Conservation (phyloP, 2,113 vertebrate species). For the Plecturocebus donacophilus region DNA sequence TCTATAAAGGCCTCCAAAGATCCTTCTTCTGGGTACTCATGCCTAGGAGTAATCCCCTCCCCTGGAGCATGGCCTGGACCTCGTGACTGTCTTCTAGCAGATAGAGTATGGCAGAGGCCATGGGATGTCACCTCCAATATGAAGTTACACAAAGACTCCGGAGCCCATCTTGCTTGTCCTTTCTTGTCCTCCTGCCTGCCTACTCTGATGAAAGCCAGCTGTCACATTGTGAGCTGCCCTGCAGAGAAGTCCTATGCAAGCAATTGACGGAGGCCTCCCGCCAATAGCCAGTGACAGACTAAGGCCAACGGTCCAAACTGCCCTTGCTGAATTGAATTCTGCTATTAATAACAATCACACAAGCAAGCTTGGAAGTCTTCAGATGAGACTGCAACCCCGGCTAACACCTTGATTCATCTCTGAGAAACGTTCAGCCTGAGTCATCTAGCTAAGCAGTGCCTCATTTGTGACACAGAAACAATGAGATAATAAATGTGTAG, state of each 20-base stretch:
- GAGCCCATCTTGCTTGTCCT: not conserved
- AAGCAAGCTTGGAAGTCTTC: not conserved
- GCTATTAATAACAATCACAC: not conserved
- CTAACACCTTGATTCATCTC: not conserved
- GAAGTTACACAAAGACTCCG: not conserved
- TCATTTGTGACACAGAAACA: not conserved
- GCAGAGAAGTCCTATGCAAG: not conserved
- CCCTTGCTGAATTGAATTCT: not conserved
- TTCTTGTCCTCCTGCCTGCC: not conserved
- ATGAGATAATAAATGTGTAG: not conserved
- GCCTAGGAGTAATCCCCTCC: not conserved
- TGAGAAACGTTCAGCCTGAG: not conserved
- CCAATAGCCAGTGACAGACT: not conserved
- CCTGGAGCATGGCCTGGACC: not conserved
- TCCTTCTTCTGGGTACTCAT: not conserved
- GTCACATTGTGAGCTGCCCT: not conserved
- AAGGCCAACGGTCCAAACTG: not conserved
- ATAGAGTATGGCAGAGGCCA: not conserved
- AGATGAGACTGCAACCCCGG: not conserved
- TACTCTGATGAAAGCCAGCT: not conserved
- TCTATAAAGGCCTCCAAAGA: not conserved
- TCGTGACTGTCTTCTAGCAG: not conserved
- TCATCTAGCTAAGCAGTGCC: not conserved
- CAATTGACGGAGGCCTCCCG: not conserved
- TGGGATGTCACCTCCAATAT: not conserved